These are phyloP conservation scores for Laothoe populi DNA, from an alignment of 2,888 invertebrate species.

Conservation along the genomic window DNA sequence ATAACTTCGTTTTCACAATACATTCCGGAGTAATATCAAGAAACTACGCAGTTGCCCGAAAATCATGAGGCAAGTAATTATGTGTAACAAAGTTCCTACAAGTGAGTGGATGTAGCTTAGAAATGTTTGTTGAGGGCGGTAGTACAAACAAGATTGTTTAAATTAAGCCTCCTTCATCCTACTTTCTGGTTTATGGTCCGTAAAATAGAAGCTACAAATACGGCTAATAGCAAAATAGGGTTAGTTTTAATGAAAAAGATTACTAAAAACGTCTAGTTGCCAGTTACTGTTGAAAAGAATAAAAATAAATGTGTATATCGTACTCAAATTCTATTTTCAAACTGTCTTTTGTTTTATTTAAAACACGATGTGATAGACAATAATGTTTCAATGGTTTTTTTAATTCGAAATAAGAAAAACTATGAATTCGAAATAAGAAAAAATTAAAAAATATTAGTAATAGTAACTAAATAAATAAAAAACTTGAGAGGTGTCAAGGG, in stretches of 20 bases:
- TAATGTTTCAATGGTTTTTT: too few relatives aligned
- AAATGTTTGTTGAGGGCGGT: neutral
- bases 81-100: neutral
- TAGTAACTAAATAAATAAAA: too few relatives aligned
- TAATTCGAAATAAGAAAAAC: too few relatives aligned
- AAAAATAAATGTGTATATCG: too few relatives aligned
- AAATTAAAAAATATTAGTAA: too few relatives aligned
- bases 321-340: too few relatives aligned
- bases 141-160: neutral
- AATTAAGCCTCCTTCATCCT: neutral
- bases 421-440: too few relatives aligned
- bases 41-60: slow-evolving; percentile 3
- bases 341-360: too few relatives aligned
- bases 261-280: too few relatives aligned
- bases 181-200: slow-evolving; percentile 5
- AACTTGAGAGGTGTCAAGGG: too few relatives aligned
- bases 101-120: neutral
- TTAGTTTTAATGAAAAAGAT: neutral
- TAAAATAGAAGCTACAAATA: slow-evolving; percentile 8
- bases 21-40: neutral
- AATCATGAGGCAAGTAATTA: slow-evolving; percentile 8
- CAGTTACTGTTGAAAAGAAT: too few relatives aligned
- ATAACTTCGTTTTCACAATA: slow-evolving; percentile 6
- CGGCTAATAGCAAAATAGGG: neutral
- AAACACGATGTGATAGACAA: too few relatives aligned